These are phyloP conservation scores for Psophia crepitans DNA, from an alignment of 2,113 vertebrate species.

Conservation along the genomic window DNA sequence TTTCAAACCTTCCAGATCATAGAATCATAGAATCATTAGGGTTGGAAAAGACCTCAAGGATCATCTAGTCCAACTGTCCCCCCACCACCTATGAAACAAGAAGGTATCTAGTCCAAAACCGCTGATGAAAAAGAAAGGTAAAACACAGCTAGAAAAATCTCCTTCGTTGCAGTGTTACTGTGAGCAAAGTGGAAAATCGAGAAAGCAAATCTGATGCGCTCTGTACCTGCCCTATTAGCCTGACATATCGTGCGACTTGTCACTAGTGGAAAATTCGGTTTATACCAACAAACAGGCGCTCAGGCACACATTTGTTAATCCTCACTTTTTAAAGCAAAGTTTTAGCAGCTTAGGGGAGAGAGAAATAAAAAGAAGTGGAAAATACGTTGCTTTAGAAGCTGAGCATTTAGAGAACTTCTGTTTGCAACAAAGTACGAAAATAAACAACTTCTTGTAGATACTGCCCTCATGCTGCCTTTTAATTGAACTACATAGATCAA, in stretches of 20 bases:
- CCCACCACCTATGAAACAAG: too few relatives aligned
- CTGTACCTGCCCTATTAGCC: neutral
- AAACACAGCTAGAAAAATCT: neutral
- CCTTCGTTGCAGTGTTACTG: neutral
- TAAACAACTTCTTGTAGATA: slow-evolving; percentile 60
- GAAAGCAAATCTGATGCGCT: fast-evolving
- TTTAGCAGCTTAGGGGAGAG: neutral
- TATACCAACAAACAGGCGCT: neutral
- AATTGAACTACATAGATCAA: slow-evolving; percentile 65
- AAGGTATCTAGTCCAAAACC: neutral
- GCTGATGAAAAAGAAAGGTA: neutral
- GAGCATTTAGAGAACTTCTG: neutral
- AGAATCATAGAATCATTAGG: too few relatives aligned
- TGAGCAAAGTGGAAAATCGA: neutral
- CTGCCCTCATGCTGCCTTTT: slow-evolving; percentile 68
- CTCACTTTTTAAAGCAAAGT: neutral
- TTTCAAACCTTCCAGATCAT: too few relatives aligned
- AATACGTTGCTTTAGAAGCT: neutral
- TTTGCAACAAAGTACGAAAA: neutral
- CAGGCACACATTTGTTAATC: neutral
- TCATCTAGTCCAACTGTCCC: too few relatives aligned
- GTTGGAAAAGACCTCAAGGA: too few relatives aligned
- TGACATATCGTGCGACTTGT: neutral
- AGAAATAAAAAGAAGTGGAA: neutral
- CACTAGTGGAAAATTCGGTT: neutral